Base-by-base conservation (phyloP, 2,797 vertebrate species). In the Microctenopoma steveboyesi region DNA sequence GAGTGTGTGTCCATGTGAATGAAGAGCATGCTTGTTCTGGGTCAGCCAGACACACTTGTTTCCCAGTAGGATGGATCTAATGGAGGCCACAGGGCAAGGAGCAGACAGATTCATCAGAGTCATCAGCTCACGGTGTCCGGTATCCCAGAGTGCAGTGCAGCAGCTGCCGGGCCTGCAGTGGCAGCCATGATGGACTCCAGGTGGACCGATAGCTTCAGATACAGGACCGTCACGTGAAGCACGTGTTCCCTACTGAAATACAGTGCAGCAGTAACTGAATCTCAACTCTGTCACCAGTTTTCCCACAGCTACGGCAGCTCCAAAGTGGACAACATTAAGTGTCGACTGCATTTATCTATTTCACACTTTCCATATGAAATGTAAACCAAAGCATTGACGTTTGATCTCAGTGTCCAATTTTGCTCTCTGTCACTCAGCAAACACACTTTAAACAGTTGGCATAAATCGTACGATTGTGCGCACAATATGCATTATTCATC, bases 81-180 rank as follows among this genome's bases (percentile, higher is more conserved):
- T 83, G 49, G 83, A 37, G 93, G 93, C 89, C 92, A 94, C 88
- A 93, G 93, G 93, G 89, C 91, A 91, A 77, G 84, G 69, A 86
- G 88, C 84, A 91, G 86, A 89, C 90, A 92, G 85, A 94, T 93
- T 93, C 87, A 94, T 94, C 94, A 94, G 91, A 84, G 89, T 90
- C 89, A 57, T 92, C 90, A 85, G 87, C 81, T 74, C 63, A 1
- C 74, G 88, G 92, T 92, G 87, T 93, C 90, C 68, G 83, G 77
- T 93, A 86, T 92, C 92, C 87, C 90, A 91, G 86, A 74, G 86
- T 91, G 88, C 91, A 91, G 70, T 55, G 79, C 85, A 87, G 87
- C 91, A 92, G 92, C 91, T 91, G 91, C 88, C 81, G 51, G 73
- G 67, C 69, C 79, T 70, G 75, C 74, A 72, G 54, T 82, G 85